These are phyloP conservation scores for Andrena chrysosceles DNA, from an alignment of 2,888 invertebrate species.

Conservation along the genomic window DNA sequence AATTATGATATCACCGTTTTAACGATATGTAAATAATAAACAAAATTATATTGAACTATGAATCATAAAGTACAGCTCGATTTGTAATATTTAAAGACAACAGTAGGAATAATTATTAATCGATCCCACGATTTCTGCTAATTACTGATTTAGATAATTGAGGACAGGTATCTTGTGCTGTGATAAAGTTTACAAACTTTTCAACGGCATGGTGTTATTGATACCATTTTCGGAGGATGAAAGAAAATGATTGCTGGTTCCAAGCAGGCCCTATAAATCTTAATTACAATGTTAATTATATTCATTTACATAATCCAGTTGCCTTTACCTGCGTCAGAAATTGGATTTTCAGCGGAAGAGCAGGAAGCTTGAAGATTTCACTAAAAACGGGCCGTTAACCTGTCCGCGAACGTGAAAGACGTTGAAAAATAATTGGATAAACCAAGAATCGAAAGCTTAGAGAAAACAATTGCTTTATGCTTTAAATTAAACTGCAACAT, in stretches of 20 bases:
- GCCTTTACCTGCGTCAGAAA: constrained; percentile 6
- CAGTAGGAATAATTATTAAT: too few relatives aligned
- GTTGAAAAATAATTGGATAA: not conserved
- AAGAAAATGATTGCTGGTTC: not conserved
- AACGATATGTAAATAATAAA: too few relatives aligned
- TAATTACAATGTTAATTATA: constrained; percentile 29
- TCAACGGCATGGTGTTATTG: not conserved
- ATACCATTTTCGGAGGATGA: not conserved
- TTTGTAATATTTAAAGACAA: too few relatives aligned
- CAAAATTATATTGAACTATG: too few relatives aligned
- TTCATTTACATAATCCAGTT: constrained; percentile 41
- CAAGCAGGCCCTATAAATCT: constrained; percentile 14
- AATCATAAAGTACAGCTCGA: too few relatives aligned
- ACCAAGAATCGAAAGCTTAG: too few relatives aligned
- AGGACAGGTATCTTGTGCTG: not conserved
- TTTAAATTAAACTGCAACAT: too few relatives aligned
- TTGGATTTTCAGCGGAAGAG: constrained; percentile 14
- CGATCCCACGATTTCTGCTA: not conserved
- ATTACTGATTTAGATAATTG: not conserved
- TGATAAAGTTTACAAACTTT: not conserved
- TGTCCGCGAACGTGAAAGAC: not conserved
- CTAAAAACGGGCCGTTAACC: not conserved
- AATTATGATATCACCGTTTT: too few relatives aligned
- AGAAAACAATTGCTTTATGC: not conserved
- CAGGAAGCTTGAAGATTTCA: not conserved